A percentile compares a stretch with the other conserved stretches of the same genome.
Conservation (phyloP, 2,113 vertebrate genomes). For the Syngnathoides biaculeatus region DNA sequence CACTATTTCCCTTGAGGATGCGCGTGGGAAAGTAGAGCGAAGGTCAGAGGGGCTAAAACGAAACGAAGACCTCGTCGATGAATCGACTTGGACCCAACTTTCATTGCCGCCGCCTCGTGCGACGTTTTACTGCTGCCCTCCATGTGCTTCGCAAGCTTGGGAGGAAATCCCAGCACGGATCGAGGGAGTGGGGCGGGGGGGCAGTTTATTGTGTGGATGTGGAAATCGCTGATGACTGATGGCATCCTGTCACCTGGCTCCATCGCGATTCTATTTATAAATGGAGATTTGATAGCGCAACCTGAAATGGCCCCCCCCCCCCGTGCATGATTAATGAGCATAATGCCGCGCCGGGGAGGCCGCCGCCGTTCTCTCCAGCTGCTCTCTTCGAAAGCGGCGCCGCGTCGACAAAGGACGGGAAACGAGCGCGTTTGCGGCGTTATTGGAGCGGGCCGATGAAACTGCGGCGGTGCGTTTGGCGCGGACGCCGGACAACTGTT, state of each 20-base stretch:
- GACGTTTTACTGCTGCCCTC: not conserved
- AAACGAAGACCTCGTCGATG: too few species aligned
- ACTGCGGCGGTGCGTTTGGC: not conserved
- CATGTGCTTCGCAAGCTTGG: not conserved
- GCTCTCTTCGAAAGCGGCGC: slow-evolving; percentile 27
- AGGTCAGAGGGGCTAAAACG: too few species aligned
- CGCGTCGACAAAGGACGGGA: slow-evolving; percentile 9
- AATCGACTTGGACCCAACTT: not conserved
- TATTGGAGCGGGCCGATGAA: not conserved
- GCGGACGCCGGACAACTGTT: not conserved
- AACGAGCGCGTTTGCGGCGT: not conserved
- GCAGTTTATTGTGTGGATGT: slow-evolving; percentile 18
- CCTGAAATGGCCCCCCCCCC: slow-evolving; percentile 65
- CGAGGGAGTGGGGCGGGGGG: not conserved
- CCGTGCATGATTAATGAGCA: slow-evolving; percentile 78
- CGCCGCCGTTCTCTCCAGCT: slow-evolving; percentile 57
- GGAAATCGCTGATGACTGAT: slow-evolving; percentile 40
- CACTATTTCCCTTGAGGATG: too few species aligned
- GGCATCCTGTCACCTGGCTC: slow-evolving; percentile 45
- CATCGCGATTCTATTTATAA: slow-evolving; percentile 75
- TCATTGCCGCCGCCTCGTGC: too few species aligned
- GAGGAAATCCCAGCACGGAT: not conserved
- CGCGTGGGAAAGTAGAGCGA: too few species aligned
- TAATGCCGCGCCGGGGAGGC: slow-evolving; percentile 70
- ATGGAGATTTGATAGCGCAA: slow-evolving; percentile 73